A percentile compares a stretch with the other conserved stretches of the same genome.
phyloP scores from a whole-genome alignment of 1,140 invertebrate species.

The Cherax quadricarinatus region DNA sequence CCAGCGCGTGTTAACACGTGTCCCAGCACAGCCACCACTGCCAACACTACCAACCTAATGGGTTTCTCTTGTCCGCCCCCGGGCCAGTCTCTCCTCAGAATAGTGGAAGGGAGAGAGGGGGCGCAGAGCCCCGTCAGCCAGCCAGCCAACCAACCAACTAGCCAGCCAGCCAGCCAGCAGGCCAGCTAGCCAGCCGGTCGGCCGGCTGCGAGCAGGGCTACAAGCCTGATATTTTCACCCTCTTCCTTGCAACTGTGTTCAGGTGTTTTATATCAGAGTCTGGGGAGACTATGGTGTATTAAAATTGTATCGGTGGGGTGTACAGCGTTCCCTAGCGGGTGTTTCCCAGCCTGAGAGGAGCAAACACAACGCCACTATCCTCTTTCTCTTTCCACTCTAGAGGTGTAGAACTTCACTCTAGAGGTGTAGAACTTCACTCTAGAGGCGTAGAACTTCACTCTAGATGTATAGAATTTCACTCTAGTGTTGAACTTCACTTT shows the following conservation, averaged over 20 bases:
- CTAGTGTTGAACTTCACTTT: too few species aligned
- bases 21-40: constrained; percentile 63
- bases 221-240: constrained; percentile 54
- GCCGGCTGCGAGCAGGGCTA: constrained; percentile 30
- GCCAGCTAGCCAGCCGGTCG: too few species aligned
- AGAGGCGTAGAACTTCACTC: too few species aligned
- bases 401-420: too few species aligned
- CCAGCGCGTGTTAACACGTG: constrained; percentile 68
- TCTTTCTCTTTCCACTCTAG: too few species aligned
- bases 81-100: constrained; percentile 62
- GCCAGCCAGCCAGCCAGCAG: too few species aligned
- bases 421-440: too few species aligned
- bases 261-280: constrained; percentile 49
- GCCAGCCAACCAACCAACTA: too few species aligned
- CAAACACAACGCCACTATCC: too few species aligned
- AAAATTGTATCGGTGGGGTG: constrained; percentile 43
- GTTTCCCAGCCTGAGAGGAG: background rate
- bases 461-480: too few species aligned
- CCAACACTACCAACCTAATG: constrained; percentile 64
- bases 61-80: constrained; percentile 55
- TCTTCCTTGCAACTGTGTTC: constrained; percentile 25
- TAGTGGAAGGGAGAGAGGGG: constrained; percentile 3
- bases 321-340: constrained; percentile 49
- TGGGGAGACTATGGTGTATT: background rate
- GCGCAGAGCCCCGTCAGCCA: background rate